Evolutionary conservation across 1,140 invertebrate genomes (phyloP).

Genomic region (Anagrus nilaparvatae): DNA sequence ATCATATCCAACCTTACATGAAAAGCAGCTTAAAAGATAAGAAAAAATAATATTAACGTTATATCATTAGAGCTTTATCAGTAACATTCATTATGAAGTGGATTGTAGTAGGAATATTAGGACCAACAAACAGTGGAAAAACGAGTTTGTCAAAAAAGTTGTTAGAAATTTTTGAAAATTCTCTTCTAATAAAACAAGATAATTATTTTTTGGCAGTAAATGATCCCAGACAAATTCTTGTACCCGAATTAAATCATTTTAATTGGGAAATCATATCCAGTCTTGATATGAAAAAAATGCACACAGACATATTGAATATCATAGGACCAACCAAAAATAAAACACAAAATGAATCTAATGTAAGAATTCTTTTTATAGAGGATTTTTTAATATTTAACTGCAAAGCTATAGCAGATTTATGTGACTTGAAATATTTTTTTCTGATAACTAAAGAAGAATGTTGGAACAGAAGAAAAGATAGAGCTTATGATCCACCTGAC

Average conservation of each 20-base stretch:
- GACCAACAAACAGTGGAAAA: slow-evolving; percentile 73
- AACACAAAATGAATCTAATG: no score
- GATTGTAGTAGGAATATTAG: slow-evolving; percentile 64
- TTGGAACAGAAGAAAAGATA: slow-evolving; percentile 44
- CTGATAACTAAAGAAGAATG: slow-evolving; percentile 58
- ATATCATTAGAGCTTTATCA: no score
- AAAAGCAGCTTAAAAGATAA: slow-evolving; percentile 13
- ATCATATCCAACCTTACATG: slow-evolving; percentile 41
- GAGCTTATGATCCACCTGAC: slow-evolving; percentile 67
- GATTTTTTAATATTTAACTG: slow-evolving; percentile 68
- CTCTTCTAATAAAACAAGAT: slow-evolving; percentile 61
- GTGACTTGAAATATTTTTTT: slow-evolving; percentile 63
- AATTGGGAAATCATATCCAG: slow-evolving; percentile 69
- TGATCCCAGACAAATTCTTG: slow-evolving; percentile 53
- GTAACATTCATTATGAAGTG: slow-evolving; percentile 44
- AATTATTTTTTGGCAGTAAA: slow-evolving; percentile 62
- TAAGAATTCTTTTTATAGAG: slow-evolving; percentile 58
- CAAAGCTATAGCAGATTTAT: slow-evolving; percentile 51
- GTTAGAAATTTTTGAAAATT: slow-evolving; percentile 42
- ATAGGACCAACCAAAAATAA: slow-evolving; percentile 9
- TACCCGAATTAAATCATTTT: slow-evolving; percentile 57
- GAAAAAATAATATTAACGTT: slow-evolving; percentile 10
- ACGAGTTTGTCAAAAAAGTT: slow-evolving; percentile 56
- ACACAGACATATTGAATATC: slow-evolving; percentile 42
- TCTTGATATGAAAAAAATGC: slow-evolving; percentile 66